Conservation (phyloP, 2,797 vertebrate genomes). For the Alfaro cultratus region DNA sequence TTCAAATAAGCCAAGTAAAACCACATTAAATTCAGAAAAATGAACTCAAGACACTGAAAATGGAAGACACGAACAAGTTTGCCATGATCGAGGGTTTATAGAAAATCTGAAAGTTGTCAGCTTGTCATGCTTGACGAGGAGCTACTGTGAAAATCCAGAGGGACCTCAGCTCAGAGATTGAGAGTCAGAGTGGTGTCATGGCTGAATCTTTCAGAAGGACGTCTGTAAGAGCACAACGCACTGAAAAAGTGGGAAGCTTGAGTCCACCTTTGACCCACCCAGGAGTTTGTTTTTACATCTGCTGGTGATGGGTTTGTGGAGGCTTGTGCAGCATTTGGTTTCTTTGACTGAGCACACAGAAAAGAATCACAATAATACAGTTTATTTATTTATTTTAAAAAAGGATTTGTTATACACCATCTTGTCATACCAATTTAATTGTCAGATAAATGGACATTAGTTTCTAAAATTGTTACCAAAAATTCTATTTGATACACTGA, state of each 20-base stretch:
- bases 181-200: constrained; percentile 5
- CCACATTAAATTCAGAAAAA: not conserved
- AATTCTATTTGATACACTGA: not conserved
- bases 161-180: constrained; percentile 16
- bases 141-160: constrained; percentile 10
- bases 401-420: not conserved
- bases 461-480: not conserved
- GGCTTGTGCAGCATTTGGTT: constrained; percentile 21
- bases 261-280: constrained; percentile 24
- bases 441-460: not conserved
- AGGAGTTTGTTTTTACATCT: constrained; percentile 19
- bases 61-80: constrained; percentile 9
- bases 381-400: not conserved
- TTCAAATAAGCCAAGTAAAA: constrained; percentile 9
- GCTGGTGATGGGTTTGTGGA: constrained; percentile 12
- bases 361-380: not conserved
- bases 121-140: constrained; percentile 8
- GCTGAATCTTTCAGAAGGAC: constrained; percentile 28
- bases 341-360: constrained; percentile 3
- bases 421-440: not conserved
- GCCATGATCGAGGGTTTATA: constrained; percentile 10
- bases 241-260: constrained; percentile 18
- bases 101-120: constrained; percentile 16
- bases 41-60: constrained; percentile 2
- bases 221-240: constrained; percentile 3